phyloP scores from a whole-genome alignment of 2,113 vertebrate genomes.

The Zosterops hypoxanthus region DNA sequence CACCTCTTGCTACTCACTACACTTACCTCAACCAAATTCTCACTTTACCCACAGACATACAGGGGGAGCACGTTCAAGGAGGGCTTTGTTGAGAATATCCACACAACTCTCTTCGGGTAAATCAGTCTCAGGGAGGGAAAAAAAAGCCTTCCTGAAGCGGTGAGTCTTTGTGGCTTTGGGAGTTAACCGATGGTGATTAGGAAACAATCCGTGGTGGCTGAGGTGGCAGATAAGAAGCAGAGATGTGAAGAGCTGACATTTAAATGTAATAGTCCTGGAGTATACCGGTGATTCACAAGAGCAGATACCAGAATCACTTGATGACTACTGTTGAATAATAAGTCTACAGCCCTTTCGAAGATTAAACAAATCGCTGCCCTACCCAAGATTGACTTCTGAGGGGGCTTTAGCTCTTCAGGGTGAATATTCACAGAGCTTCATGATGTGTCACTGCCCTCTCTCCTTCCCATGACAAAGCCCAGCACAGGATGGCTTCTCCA shows the following conservation, averaged over 20 bases:
- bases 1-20: neutral
- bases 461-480: neutral
- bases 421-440: neutral
- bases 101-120: neutral
- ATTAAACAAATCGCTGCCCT: neutral
- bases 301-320: neutral
- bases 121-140: neutral
- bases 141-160: neutral
- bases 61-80: neutral
- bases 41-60: neutral
- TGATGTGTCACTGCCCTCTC: neutral
- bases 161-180: slow-evolving; percentile 12
- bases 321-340: neutral
- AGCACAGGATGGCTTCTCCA: neutral
- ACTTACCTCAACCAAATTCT: neutral
- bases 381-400: neutral
- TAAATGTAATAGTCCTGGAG: neutral
- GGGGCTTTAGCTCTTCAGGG: neutral
- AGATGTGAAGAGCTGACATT: neutral
- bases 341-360: neutral
- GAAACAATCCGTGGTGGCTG: neutral
- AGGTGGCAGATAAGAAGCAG: neutral
- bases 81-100: neutral
- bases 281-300: neutral
- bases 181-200: neutral